Percentiles rank a stretch among this genome's conserved stretches.
phyloP scores from a whole-genome alignment of 2,888 invertebrate genomes.

The Melieria crassipennis region DNA sequence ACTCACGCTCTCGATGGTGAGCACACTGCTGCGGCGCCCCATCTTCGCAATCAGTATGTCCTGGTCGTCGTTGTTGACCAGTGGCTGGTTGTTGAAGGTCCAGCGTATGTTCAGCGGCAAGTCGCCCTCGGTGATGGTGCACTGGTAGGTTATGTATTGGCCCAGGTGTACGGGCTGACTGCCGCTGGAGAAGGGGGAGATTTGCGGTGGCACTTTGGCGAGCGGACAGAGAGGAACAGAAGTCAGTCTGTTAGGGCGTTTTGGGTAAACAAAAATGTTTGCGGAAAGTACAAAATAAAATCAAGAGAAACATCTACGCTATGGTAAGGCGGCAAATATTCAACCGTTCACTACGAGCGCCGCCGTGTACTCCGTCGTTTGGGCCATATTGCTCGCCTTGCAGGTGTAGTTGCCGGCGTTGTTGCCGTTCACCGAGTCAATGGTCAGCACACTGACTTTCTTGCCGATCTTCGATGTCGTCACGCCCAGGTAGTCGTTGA shows the following conservation, averaged over 20 bases:
- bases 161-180: slow-evolving; percentile 72
- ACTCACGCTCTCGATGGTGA: slow-evolving; percentile 77
- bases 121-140: slow-evolving; percentile 74
- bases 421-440: slow-evolving; percentile 69
- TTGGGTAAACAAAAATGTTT: not conserved
- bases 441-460: slow-evolving; percentile 69
- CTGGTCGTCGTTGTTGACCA: slow-evolving; percentile 59
- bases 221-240: too few relatives aligned
- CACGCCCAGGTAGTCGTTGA: slow-evolving; percentile 69
- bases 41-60: slow-evolving; percentile 70
- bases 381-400: slow-evolving; percentile 69
- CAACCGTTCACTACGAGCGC: slow-evolving; percentile 69
- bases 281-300: not conserved
- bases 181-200: slow-evolving; percentile 70
- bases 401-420: slow-evolving; percentile 71
- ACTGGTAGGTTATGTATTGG: slow-evolving; percentile 71
- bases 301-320: not conserved
- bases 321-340: not conserved
- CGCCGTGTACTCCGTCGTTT: slow-evolving; percentile 68
- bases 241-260: not conserved
- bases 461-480: slow-evolving; percentile 67
- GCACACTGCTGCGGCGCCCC: slow-evolving; percentile 74
- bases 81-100: slow-evolving; percentile 68
- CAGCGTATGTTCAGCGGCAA: slow-evolving; percentile 73
- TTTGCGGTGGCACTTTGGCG: slow-evolving; percentile 63